Evolutionary conservation across 2,113 vertebrate genomes (phyloP).

Genomic region (Shinisaurus crocodilurus): DNA sequence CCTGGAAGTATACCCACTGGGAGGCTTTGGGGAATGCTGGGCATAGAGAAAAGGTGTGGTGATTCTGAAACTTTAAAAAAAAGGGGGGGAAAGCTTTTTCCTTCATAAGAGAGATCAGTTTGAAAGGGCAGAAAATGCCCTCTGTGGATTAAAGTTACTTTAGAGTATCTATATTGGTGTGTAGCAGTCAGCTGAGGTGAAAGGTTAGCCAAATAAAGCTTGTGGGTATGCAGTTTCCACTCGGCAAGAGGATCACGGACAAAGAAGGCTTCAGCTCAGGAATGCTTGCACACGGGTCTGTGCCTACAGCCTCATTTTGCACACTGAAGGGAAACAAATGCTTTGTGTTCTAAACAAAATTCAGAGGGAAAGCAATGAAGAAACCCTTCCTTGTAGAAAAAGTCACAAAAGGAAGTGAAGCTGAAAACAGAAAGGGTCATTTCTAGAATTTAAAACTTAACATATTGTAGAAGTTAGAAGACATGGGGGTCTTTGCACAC

Average conservation of each 20-base stretch:
- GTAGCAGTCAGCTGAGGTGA: not conserved
- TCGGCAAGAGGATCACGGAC: not conserved
- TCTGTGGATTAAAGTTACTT: conserved; percentile 11
- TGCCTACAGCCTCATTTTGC: not conserved
- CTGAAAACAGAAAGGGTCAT: not conserved
- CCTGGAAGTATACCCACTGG: not conserved
- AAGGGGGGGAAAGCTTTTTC: not conserved
- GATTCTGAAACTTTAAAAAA: not conserved
- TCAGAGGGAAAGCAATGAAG: not conserved
- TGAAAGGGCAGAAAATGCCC: not conserved
- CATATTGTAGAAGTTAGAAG: not conserved
- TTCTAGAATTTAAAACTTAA: not conserved
- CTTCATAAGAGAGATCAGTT: not conserved
- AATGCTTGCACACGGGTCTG: not conserved
- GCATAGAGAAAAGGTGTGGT: not conserved
- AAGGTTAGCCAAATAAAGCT: not conserved
- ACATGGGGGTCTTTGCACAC: too few species aligned
- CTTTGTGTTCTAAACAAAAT: not conserved
- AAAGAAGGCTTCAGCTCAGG: not conserved
- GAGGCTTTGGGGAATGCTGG: not conserved
- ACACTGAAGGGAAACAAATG: not conserved
- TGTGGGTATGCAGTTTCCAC: not conserved
- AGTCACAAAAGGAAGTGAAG: not conserved
- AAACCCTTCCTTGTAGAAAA: not conserved
- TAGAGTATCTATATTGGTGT: not conserved